phyloP scores from a whole-genome alignment of 1,140 invertebrate genomes.

The Eumaeus atala region DNA sequence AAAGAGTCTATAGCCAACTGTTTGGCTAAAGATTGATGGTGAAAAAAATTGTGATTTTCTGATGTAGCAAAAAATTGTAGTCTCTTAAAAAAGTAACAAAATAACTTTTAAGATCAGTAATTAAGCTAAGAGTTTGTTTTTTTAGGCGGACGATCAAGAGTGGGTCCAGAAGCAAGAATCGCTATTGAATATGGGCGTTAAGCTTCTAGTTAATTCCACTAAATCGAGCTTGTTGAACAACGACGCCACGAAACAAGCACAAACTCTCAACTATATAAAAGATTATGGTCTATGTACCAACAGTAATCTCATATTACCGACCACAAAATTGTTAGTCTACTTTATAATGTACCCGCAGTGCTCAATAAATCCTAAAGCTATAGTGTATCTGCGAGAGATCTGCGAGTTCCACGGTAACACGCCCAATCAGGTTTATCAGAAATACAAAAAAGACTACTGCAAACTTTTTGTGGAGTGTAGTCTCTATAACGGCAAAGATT shows the following conservation, averaged over 20 bases:
- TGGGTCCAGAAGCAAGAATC: slow-evolving; percentile 54
- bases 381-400: slow-evolving; percentile 76
- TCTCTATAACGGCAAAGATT: slow-evolving; percentile 69
- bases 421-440: slow-evolving; percentile 78
- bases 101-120: neutral
- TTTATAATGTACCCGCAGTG: slow-evolving; percentile 79
- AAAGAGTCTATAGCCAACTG: no score
- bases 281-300: slow-evolving; percentile 65
- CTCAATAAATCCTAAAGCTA: slow-evolving; percentile 76
- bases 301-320: slow-evolving; percentile 70
- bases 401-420: slow-evolving; percentile 75
- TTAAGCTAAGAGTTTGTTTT: neutral
- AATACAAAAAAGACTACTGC: slow-evolving; percentile 80
- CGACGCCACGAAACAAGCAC: slow-evolving; percentile 72
- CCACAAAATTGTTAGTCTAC: slow-evolving; percentile 77
- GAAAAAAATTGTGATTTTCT: no score
- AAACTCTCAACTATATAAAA: slow-evolving; percentile 72
- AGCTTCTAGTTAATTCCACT: slow-evolving; percentile 67
- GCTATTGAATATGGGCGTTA: slow-evolving; percentile 71
- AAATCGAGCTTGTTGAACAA: slow-evolving; percentile 70
- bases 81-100: no score
- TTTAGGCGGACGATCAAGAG: slow-evolving; percentile 27
- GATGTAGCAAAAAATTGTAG: no score
- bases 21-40: no score
- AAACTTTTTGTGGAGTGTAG: slow-evolving; percentile 76